Evolutionary conservation across 2,113 vertebrate species (phyloP).

Genomic region (Dicaeum eximium): DNA sequence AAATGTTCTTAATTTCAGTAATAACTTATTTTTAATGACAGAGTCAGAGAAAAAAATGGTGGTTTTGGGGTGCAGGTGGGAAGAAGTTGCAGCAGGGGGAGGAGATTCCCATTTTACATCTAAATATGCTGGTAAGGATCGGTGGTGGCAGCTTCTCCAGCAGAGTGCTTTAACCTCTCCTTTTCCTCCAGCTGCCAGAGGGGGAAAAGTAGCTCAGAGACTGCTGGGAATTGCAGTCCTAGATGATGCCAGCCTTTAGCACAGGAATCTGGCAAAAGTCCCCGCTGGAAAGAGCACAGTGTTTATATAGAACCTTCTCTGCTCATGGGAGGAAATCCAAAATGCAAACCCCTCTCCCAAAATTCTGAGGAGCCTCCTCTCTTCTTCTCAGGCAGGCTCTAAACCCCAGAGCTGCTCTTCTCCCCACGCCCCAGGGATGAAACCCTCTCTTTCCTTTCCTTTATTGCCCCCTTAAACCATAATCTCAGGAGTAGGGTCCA

Average conservation of each 20-base stretch:
- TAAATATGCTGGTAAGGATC: background rate
- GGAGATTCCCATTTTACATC: background rate
- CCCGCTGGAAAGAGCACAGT: background rate
- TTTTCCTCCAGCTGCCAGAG: background rate
- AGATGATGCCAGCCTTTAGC: background rate
- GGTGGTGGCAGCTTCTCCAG: fast-evolving
- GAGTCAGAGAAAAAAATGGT: background rate
- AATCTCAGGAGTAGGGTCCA: background rate
- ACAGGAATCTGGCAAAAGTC: background rate
- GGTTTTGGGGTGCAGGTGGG: background rate
- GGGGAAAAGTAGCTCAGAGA: background rate
- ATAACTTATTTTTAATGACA: background rate
- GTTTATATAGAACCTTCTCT: background rate
- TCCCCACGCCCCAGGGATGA: background rate
- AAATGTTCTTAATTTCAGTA: background rate
- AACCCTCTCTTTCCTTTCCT: background rate
- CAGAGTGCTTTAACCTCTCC: background rate
- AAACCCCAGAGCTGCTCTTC: background rate
- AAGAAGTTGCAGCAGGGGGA: background rate
- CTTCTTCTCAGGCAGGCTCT: background rate
- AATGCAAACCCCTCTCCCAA: background rate
- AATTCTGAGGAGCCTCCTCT: background rate
- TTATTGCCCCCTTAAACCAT: background rate
- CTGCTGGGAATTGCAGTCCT: constrained; percentile 11
- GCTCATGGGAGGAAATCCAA: background rate